Evolutionary conservation across 2,888 invertebrate species (phyloP).

Genomic region (Suillia variegata): DNA sequence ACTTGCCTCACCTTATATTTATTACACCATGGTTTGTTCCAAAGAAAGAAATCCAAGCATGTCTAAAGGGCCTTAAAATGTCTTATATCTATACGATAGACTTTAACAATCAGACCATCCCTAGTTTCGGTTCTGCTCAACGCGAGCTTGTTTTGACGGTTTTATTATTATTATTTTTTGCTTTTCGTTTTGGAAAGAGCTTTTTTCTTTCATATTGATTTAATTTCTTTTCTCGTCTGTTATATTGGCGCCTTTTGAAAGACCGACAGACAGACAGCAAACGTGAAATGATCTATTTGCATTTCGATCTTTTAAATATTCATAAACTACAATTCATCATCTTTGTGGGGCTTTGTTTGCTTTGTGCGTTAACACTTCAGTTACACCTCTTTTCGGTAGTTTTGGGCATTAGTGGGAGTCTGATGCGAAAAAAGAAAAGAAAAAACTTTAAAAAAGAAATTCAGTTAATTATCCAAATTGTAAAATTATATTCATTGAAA

Average conservation of each 20-base stretch:
- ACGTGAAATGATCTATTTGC: constrained; percentile 48
- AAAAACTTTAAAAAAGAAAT: no score
- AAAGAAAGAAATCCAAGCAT: no score
- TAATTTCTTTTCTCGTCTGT: constrained; percentile 10
- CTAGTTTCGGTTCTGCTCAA: background rate
- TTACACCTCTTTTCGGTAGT: constrained; percentile 22
- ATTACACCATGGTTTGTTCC: no score
- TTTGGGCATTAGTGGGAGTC: constrained; percentile 27
- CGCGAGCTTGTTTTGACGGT: constrained; percentile 20
- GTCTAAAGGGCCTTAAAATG: no score
- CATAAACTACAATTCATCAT: background rate
- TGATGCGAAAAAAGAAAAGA: no score
- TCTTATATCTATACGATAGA: no score
- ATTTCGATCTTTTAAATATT: constrained; percentile 14
- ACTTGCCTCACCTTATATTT: no score
- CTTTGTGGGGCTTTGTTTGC: constrained; percentile 28
- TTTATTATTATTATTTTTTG: constrained; percentile 12
- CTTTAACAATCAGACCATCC: no score
- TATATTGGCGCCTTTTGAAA: constrained; percentile 16
- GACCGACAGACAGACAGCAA: no score
- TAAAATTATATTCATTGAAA: no score
- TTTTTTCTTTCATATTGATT: constrained; percentile 36
- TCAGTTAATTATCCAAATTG: no score
- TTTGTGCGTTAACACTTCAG: constrained; percentile 31
- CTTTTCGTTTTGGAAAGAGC: constrained; percentile 12